Percentiles rank a stretch among this genome's conserved stretches.
Evolutionary conservation across 2,113 vertebrate genomes (phyloP).

Genomic region (Apeltes quadracus): DNA sequence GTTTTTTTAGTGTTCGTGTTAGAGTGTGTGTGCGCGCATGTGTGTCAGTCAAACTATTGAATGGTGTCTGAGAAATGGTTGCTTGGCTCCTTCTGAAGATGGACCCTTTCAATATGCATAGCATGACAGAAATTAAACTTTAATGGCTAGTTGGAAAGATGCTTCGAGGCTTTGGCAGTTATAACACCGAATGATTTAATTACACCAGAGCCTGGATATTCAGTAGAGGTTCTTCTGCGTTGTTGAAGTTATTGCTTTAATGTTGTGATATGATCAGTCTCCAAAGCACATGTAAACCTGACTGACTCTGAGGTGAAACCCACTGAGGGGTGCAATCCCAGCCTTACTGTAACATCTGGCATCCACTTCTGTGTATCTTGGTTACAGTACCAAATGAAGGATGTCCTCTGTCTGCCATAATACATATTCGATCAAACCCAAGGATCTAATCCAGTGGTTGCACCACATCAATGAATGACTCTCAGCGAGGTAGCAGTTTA

Average conservation of each 20-base stretch:
- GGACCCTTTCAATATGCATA: constrained; percentile 47
- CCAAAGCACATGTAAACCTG: background rate
- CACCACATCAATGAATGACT: constrained; percentile 50
- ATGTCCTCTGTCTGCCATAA: constrained; percentile 29
- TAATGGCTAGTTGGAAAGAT: constrained; percentile 60
- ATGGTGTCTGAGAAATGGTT: constrained; percentile 29
- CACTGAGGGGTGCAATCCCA: constrained; percentile 19
- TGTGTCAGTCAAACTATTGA: too few relatives aligned
- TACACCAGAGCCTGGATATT: constrained; percentile 40
- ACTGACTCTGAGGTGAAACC: constrained; percentile 26
- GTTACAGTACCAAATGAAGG: constrained; percentile 41
- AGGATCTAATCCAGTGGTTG: constrained; percentile 34
- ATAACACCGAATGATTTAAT: constrained; percentile 37
- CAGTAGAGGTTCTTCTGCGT: constrained; percentile 24
- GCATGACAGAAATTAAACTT: constrained; percentile 61
- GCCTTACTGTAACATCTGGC: constrained; percentile 40
- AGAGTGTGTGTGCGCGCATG: too few relatives aligned
- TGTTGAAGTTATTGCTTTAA: constrained; percentile 40
- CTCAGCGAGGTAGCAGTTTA: constrained; percentile 34
- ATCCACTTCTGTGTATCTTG: constrained; percentile 36
- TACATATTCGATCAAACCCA: constrained; percentile 53
- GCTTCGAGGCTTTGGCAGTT: constrained; percentile 13
- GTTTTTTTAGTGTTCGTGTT: too few relatives aligned
- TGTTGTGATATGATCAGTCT: background rate
- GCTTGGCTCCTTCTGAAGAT: constrained; percentile 16